Conservation (phyloP, 2,113 vertebrate species). For the Pelobates fuscus region DNA sequence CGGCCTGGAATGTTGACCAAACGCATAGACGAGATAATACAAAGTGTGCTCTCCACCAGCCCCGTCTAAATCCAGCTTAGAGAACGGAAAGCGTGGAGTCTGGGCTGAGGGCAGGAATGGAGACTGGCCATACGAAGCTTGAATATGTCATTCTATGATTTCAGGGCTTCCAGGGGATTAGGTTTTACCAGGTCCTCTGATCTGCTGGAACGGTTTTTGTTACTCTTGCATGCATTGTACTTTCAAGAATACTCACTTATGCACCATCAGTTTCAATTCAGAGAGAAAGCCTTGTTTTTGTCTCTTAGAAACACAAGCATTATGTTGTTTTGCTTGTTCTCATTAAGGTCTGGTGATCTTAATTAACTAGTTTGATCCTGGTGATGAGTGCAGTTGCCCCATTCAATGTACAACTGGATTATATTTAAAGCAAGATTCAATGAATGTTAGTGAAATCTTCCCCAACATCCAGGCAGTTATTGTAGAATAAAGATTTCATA, state of each 20-base stretch:
- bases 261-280: slow-evolving; percentile 28
- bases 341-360: slow-evolving; percentile 64
- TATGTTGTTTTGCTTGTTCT: slow-evolving; percentile 59
- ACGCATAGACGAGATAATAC: no score
- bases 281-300: slow-evolving; percentile 29
- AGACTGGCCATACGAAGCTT: not conserved
- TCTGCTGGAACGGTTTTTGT: slow-evolving; percentile 29
- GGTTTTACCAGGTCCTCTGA: not conserved
- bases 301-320: slow-evolving; percentile 53
- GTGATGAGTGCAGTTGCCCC: not conserved
- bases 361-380: slow-evolving; percentile 48
- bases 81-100: not conserved
- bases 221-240: slow-evolving; percentile 38
- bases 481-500: no score
- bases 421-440: not conserved
- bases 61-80: not conserved
- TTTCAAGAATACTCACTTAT: not conserved
- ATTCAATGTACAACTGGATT: not conserved
- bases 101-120: not conserved
- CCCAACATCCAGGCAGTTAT: not conserved
- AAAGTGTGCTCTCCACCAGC: not conserved
- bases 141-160: not conserved
- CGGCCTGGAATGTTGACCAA: no score
- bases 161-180: slow-evolving; percentile 23
- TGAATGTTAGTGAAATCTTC: not conserved